Conservation (phyloP, 2,113 vertebrate species). For the Mandrillus leucophaeus region DNA sequence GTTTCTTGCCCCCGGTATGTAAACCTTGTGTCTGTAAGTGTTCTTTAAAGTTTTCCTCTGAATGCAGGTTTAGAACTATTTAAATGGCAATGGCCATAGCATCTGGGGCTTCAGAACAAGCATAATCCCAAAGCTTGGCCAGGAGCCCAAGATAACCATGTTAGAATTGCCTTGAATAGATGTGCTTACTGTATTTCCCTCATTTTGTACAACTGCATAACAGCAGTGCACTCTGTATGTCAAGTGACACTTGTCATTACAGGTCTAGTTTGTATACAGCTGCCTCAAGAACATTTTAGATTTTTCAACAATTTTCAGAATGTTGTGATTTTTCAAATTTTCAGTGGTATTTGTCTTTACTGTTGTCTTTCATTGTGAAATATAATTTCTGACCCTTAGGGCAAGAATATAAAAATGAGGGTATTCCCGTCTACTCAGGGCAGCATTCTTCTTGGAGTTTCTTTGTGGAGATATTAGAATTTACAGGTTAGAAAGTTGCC, state of each 20-base stretch:
- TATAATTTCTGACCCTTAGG: background rate
- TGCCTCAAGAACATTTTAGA: background rate
- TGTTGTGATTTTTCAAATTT: background rate
- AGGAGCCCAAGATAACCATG: background rate
- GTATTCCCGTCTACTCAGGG: background rate
- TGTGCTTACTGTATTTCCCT: background rate
- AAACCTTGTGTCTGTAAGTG: background rate
- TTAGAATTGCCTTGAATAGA: background rate
- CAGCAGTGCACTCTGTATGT: background rate
- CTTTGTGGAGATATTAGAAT: constrained; percentile 38
- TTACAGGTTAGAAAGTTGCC: background rate
- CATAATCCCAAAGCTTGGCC: background rate
- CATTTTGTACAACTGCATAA: background rate
- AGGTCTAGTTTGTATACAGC: background rate
- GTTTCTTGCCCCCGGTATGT: background rate
- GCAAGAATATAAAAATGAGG: background rate
- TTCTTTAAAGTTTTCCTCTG: background rate
- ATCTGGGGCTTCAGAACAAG: background rate
- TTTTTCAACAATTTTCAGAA: background rate
- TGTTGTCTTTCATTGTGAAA: background rate
- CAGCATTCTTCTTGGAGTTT: background rate
- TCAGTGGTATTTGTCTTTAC: background rate
- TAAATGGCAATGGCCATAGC: background rate
- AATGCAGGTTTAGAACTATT: background rate
- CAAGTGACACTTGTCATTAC: background rate